Conservation (phyloP, 2,113 vertebrate species). For the Anthoscopus minutus region DNA sequence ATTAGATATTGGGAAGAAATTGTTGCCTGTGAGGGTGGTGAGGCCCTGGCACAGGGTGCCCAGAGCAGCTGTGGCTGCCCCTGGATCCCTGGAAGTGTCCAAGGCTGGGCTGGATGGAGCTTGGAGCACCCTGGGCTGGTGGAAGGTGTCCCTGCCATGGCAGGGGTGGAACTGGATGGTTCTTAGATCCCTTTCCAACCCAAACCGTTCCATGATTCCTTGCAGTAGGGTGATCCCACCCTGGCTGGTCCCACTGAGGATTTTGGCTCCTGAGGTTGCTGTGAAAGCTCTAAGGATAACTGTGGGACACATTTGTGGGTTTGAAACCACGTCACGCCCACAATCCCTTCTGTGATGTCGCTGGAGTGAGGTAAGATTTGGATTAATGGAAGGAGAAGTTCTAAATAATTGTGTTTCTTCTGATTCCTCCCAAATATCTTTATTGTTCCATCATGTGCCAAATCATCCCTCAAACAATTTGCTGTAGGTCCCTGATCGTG, state of each 20-base stretch:
- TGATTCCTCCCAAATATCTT: not conserved
- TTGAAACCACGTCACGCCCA: not conserved
- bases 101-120: accelerated
- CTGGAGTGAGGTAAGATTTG: not conserved
- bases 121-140: accelerated
- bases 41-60: not conserved
- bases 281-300: too few species aligned
- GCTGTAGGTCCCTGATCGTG: not conserved
- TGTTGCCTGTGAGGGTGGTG: accelerated
- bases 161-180: not conserved
- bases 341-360: not conserved
- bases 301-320: not conserved
- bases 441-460: not conserved
- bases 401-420: not conserved
- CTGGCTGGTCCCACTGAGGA: not conserved
- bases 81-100: not conserved
- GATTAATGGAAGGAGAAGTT: not conserved
- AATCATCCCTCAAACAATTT: not conserved
- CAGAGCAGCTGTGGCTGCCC: not conserved
- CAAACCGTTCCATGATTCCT: not conserved
- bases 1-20: not conserved
- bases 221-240: not conserved
- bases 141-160: not conserved
- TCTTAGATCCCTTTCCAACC: accelerated
- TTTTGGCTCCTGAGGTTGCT: not conserved